A percentile compares a stretch with the other conserved stretches of the same genome.
These are phyloP conservation scores for Tychaedon coryphoeus DNA, from an alignment of 2,113 vertebrate species.

Conservation along the genomic window DNA sequence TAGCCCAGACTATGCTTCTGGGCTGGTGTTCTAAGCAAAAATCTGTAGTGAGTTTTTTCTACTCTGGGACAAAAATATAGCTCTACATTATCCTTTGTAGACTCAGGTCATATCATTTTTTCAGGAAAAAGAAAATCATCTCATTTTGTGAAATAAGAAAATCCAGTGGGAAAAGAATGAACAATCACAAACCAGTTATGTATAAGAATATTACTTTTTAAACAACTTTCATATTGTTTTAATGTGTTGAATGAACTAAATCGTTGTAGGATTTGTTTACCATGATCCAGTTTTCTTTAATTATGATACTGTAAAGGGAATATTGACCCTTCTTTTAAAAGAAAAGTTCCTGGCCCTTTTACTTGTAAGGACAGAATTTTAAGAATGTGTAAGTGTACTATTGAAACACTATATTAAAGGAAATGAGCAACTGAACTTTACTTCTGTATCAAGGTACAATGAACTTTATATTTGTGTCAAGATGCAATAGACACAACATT, in stretches of 20 bases:
- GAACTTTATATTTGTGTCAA: not conserved
- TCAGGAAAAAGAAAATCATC: not conserved
- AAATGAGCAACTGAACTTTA: not conserved
- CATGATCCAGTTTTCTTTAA: not conserved
- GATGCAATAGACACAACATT: not conserved
- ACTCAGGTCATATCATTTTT: not conserved
- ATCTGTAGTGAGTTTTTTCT: not conserved
- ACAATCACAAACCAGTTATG: not conserved
- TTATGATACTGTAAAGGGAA: not conserved
- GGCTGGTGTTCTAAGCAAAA: not conserved
- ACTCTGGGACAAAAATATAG: not conserved
- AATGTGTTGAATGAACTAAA: not conserved
- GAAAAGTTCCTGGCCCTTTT: not conserved
- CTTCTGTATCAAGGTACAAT: not conserved
- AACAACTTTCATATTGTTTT: not conserved
- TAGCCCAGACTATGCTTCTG: not conserved
- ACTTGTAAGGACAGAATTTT: not conserved
- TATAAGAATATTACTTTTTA: not conserved
- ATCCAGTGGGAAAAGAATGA: not conserved
- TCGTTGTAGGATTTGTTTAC: not conserved
- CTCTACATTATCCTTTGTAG: not conserved
- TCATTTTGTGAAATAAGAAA: not conserved
- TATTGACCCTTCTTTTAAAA: not conserved
- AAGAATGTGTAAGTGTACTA: not conserved
- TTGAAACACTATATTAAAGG: not conserved